Conservation (phyloP, 2,113 vertebrate genomes). For the Emydura subglobosa region DNA sequence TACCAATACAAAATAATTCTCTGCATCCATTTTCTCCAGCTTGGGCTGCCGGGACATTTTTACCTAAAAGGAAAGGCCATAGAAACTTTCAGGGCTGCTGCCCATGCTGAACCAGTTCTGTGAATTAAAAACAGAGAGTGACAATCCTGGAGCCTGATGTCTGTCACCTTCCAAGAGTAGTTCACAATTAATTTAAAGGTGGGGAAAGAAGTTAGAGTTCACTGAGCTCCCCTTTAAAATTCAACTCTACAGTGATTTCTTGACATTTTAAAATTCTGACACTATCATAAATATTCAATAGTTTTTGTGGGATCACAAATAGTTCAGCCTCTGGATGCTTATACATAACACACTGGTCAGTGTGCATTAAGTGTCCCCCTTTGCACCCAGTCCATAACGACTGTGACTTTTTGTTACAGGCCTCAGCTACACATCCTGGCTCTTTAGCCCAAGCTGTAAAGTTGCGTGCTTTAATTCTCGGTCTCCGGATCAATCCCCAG, state of each 20-base stretch:
- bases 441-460: neutral
- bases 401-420: neutral
- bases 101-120: neutral
- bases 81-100: neutral
- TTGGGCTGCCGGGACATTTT: neutral
- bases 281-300: neutral
- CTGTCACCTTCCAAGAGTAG: neutral
- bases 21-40: neutral
- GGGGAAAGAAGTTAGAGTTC: neutral
- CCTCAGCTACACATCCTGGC: neutral
- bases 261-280: conserved; percentile 41
- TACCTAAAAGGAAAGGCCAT: neutral
- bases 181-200: conserved; percentile 5
- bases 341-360: neutral
- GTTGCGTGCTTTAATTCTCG: neutral
- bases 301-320: neutral
- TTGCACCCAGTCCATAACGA: neutral
- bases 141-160: neutral
- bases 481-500: neutral
- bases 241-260: conserved; percentile 19
- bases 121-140: neutral
- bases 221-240: neutral
- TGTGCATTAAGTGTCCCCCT: neutral
- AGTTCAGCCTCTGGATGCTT: neutral
- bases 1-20: neutral